Conservation (phyloP, 2,888 invertebrate species). For the Pristionchus entomophagus region DNA sequence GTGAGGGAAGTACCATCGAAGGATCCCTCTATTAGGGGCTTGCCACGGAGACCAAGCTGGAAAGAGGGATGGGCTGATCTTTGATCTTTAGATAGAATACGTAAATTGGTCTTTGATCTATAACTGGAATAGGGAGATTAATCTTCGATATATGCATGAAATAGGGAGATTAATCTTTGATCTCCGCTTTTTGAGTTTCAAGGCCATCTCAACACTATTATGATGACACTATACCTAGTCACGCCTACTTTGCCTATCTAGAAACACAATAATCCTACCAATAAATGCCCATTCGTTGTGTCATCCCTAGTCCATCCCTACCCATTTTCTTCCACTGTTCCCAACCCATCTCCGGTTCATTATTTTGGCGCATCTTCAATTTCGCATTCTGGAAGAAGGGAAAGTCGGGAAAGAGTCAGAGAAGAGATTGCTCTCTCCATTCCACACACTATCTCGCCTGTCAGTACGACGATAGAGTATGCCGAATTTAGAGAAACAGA, state of each 20-base stretch:
- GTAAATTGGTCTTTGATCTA: too few species aligned
- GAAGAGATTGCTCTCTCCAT: neutral
- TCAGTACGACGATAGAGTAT: neutral
- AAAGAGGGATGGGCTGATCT: too few species aligned
- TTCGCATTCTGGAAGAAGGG: neutral
- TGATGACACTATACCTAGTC: neutral
- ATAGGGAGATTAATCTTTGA: too few species aligned
- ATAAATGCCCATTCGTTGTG: neutral
- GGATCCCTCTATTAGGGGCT: constrained; percentile 19
- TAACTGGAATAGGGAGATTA: too few species aligned
- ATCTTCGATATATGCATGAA: too few species aligned
- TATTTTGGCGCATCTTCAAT: neutral
- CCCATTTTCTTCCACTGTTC: neutral
- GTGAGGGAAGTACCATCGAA: constrained; percentile 38
- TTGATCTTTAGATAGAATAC: too few species aligned
- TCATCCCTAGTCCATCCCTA: neutral
- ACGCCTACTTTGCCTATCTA: neutral
- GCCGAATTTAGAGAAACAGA: neutral
- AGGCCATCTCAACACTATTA: too few species aligned
- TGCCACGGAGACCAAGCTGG: constrained; percentile 38
- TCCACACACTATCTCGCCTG: neutral
- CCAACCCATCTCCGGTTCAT: constrained; percentile 11
- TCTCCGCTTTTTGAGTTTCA: too few species aligned
- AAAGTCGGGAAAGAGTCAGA: neutral
- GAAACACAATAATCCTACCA: too few species aligned